phyloP scores from a whole-genome alignment of 2,797 vertebrate genomes.

The Thripadectes ignobilis region DNA sequence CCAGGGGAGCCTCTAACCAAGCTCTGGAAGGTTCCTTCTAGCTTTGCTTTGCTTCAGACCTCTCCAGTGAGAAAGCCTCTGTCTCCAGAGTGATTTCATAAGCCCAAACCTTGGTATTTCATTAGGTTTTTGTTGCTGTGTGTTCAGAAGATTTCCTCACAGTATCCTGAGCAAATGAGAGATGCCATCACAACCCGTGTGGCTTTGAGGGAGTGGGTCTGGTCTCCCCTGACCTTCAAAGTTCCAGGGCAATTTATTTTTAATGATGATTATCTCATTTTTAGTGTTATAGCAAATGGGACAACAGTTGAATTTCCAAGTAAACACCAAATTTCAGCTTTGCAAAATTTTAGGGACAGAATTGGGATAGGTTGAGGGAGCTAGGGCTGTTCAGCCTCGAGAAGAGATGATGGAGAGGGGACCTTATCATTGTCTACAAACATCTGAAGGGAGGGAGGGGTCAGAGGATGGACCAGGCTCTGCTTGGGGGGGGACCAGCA shows the following conservation, averaged over 20 bases:
- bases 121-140: neutral
- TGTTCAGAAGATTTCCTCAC: neutral
- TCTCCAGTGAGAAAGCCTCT: neutral
- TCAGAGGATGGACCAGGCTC: neutral
- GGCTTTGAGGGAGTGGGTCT: neutral
- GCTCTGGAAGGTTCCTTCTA: conserved; percentile 21
- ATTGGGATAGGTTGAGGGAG: neutral
- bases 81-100: neutral
- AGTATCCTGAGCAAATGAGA: neutral
- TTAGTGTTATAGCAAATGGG: fast-evolving
- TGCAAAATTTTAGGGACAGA: neutral
- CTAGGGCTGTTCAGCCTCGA: neutral
- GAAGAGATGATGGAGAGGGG: neutral
- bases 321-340: neutral
- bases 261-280: neutral
- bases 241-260: neutral
- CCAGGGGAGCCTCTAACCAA: conserved; percentile 20
- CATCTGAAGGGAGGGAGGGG: neutral
- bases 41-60: neutral
- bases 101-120: neutral
- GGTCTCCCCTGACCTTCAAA: neutral
- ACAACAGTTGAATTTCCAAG: neutral
- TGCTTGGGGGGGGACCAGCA: neutral
- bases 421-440: neutral
- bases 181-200: neutral